A percentile compares a stretch with the other conserved stretches of the same genome.
These are phyloP conservation scores for Hyles vespertilio DNA, from an alignment of 1,140 invertebrate genomes.

Conservation along the genomic window DNA sequence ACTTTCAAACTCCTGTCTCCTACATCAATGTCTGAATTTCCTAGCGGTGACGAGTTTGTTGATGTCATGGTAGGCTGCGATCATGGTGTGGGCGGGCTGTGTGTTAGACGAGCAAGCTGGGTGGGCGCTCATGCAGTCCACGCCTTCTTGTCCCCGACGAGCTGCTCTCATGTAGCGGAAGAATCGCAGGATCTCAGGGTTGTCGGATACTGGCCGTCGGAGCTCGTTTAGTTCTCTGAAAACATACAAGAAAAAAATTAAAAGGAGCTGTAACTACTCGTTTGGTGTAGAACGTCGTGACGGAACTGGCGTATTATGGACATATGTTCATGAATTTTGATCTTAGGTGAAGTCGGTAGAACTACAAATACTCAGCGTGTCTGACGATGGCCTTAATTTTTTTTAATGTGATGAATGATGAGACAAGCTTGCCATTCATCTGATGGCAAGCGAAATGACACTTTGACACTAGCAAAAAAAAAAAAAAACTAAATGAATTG, in stretches of 20 bases:
- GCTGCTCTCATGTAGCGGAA: conserved; percentile 93
- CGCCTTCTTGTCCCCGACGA: conserved; percentile 88
- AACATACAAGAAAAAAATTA: background rate
- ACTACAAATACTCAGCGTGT: too few relatives aligned
- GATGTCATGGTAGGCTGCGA: conserved; percentile 89
- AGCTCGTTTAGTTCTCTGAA: conserved; percentile 87
- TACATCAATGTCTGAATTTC: conserved; percentile 47
- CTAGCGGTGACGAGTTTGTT: conserved; percentile 89
- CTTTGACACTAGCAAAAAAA: too few relatives aligned
- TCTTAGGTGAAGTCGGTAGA: too few relatives aligned
- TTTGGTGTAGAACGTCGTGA: conserved; percentile 33
- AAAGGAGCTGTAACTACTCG: background rate
- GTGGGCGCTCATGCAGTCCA: conserved; percentile 79
- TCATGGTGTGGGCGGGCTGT: conserved; percentile 84
- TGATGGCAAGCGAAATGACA: too few relatives aligned
- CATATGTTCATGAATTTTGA: too few relatives aligned
- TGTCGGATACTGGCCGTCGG: conserved; percentile 86
- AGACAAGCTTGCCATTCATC: too few relatives aligned
- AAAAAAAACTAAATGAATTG: too few relatives aligned
- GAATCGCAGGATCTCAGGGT: conserved; percentile 89
- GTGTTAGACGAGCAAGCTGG: conserved; percentile 75
- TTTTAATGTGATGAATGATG: too few relatives aligned
- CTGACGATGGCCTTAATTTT: too few relatives aligned
- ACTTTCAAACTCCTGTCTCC: background rate
- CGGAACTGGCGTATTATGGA: too few relatives aligned